Evolutionary conservation across 2,797 vertebrate genomes (phyloP).

Genomic region (Micromesistius poutassou): DNA sequence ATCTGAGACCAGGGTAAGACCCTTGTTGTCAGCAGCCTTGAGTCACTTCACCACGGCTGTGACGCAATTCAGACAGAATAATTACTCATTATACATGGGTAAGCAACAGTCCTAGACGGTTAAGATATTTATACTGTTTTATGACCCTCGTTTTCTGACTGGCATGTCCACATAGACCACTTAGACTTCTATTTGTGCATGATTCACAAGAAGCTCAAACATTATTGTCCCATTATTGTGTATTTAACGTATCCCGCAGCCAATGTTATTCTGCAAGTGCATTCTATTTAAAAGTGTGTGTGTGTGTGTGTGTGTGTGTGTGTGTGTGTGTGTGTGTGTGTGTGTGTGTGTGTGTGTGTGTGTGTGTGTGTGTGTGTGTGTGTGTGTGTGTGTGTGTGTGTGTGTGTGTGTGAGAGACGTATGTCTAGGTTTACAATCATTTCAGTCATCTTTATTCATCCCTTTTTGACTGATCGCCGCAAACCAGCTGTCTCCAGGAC

Average conservation of each 20-base stretch:
- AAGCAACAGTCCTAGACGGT: neutral
- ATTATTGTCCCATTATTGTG: neutral
- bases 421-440: neutral
- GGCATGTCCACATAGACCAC: neutral
- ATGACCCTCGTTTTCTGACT: neutral
- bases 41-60: neutral
- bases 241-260: neutral
- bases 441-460: neutral
- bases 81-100: neutral
- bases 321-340: too few species aligned
- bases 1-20: neutral
- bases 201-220: neutral
- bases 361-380: too few species aligned
- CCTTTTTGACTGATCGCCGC: neutral
- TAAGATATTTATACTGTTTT: neutral
- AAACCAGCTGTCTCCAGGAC: neutral
- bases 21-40: neutral
- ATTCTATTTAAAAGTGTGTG: too few species aligned
- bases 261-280: too few species aligned
- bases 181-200: neutral
- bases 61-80: neutral
- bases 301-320: too few species aligned
- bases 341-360: too few species aligned
- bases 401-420: too few species aligned
- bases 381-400: too few species aligned